phyloP scores from a whole-genome alignment of 2,888 invertebrate genomes.

The Cryptus viduatorius region DNA sequence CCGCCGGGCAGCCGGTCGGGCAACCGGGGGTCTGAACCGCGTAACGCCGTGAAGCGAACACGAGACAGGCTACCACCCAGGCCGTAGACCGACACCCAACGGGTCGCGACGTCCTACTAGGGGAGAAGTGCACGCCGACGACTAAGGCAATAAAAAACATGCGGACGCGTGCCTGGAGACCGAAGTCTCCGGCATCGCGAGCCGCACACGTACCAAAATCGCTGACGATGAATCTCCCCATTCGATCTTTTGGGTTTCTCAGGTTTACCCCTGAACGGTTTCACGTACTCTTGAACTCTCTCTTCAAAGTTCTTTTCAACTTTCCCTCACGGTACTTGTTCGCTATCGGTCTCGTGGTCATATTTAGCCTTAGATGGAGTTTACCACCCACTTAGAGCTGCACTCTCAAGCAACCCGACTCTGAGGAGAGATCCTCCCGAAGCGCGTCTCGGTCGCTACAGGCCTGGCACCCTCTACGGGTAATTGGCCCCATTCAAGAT shows the following conservation, averaged over 20 bases:
- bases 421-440: slow-evolving; percentile 83
- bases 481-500: too few relatives aligned
- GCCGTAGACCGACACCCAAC: too few relatives aligned
- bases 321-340: slow-evolving; percentile 90
- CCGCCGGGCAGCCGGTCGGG: slow-evolving; percentile 78
- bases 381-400: slow-evolving; percentile 81
- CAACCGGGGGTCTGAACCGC: slow-evolving; percentile 79
- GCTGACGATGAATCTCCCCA: slow-evolving; percentile 80
- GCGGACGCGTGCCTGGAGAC: slow-evolving; percentile 56
- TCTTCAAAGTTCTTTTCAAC: too few relatives aligned
- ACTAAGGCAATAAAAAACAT: slow-evolving; percentile 71
- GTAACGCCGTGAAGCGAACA: slow-evolving; percentile 64
- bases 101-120: too few relatives aligned
- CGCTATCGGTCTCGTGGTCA: slow-evolving; percentile 88
- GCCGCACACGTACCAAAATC: slow-evolving; percentile 75
- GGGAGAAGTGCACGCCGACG: too few relatives aligned
- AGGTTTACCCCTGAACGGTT: slow-evolving; percentile 87
- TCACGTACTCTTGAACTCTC: slow-evolving; percentile 83
- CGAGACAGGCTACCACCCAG: too few relatives aligned
- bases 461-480: slow-evolving; percentile 87
- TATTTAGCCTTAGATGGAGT: slow-evolving; percentile 87
- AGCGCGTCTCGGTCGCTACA: slow-evolving; percentile 84
- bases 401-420: slow-evolving; percentile 87
- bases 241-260: slow-evolving; percentile 87
- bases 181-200: slow-evolving; percentile 74